Conservation (phyloP, 1,140 invertebrate species). For the Maconellicoccus hirsutus region DNA sequence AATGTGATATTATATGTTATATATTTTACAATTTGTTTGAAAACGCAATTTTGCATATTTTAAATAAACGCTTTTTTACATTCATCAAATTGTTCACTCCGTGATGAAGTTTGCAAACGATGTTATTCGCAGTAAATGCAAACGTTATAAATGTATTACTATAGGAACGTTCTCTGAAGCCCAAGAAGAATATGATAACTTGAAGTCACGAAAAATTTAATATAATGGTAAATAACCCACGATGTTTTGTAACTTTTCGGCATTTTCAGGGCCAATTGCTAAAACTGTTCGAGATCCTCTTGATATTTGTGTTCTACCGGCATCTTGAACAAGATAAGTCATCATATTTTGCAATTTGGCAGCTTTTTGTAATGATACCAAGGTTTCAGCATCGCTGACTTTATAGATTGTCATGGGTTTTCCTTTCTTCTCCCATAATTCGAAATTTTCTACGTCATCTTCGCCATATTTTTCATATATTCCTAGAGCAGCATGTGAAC, state of each 20-base stretch:
- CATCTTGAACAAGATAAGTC: conserved; percentile 65
- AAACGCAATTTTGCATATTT: conserved; percentile 11
- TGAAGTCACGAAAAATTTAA: neutral
- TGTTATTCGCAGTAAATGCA: too few species aligned
- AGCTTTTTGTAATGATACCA: conserved; percentile 36
- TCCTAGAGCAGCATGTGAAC: neutral
- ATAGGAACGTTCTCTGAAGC: too few species aligned
- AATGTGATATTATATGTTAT: conserved; percentile 11
- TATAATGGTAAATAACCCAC: neutral
- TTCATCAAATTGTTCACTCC: too few species aligned
- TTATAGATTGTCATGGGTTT: neutral
- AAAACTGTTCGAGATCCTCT: conserved; percentile 77
- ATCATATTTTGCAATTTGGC: conserved; percentile 47
- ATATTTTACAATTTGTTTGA: conserved; percentile 17
- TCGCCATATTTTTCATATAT: neutral
- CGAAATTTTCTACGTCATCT: neutral
- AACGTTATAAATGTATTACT: too few species aligned
- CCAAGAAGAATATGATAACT: too few species aligned
- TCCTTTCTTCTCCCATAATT: neutral
- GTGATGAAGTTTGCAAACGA: too few species aligned
- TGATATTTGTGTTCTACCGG: conserved; percentile 77
- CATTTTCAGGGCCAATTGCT: conserved; percentile 70
- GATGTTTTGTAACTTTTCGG: conserved; percentile 26
- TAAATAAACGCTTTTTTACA: conserved; percentile 14
- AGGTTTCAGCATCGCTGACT: neutral